Conservation (phyloP, 2,797 vertebrate genomes). For the Dermochelys coriacea region DNA sequence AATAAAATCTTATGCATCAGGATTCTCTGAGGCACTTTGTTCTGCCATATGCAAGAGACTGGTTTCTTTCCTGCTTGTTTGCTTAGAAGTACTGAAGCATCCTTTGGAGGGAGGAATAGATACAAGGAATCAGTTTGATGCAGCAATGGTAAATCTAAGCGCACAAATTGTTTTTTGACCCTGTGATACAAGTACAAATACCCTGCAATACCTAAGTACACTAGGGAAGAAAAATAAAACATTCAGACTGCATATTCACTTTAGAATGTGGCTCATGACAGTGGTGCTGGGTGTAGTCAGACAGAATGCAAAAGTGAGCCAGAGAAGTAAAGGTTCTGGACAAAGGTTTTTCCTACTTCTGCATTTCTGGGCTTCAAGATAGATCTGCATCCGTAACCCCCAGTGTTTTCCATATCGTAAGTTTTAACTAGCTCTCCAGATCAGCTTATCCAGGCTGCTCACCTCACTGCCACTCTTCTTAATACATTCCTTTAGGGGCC, state of each 20-base stretch:
- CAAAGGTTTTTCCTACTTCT: not conserved
- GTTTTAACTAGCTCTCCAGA: not conserved
- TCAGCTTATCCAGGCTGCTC: not conserved
- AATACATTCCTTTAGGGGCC: not conserved
- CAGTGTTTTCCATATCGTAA: not conserved
- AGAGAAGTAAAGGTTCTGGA: not conserved
- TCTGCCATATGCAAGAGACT: not conserved
- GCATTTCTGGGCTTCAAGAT: not conserved
- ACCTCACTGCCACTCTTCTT: fast-evolving
- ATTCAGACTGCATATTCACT: not conserved
- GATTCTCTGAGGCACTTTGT: fast-evolving
- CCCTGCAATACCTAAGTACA: not conserved
- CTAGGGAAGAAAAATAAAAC: not conserved
- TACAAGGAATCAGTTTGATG: fast-evolving
- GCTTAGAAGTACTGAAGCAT: fast-evolving
- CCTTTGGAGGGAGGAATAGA: not conserved
- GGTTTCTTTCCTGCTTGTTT: not conserved
- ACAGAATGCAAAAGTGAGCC: not conserved
- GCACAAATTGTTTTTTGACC: fast-evolving
- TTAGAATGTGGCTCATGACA: not conserved
- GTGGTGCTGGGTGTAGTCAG: not conserved
- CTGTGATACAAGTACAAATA: not conserved
- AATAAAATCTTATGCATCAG: fast-evolving
- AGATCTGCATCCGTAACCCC: not conserved
- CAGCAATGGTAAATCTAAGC: not conserved